Evolutionary conservation across 2,797 vertebrate species (phyloP).

Genomic region (Cetoscarus ocellatus): DNA sequence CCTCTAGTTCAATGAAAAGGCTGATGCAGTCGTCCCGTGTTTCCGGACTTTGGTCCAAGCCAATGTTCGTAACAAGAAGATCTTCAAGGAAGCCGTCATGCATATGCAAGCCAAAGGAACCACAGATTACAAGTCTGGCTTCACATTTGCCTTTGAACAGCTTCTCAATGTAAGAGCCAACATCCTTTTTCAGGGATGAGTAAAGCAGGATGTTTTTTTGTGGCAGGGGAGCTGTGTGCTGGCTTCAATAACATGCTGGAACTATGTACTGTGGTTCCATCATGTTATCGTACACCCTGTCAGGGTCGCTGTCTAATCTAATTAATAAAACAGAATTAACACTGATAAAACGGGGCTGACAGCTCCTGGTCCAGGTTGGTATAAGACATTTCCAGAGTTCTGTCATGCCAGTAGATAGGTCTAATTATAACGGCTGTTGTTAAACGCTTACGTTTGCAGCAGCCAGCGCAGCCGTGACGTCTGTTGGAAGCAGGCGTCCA

Average conservation of each 20-base stretch:
- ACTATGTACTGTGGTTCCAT: not conserved
- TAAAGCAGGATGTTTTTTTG: conserved; percentile 28
- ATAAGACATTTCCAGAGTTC: conserved; percentile 47
- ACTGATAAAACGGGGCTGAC: conserved; percentile 52
- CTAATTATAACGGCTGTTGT: conserved; percentile 42
- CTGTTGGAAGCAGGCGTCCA: conserved; percentile 56
- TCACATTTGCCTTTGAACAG: conserved; percentile 97
- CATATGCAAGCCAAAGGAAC: conserved; percentile 97
- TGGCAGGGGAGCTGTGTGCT: conserved; percentile 2
- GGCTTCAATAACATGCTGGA: conserved; percentile 4
- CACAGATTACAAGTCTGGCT: conserved; percentile 98
- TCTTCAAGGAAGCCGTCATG: conserved; percentile 95
- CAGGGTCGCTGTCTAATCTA: conserved; percentile 40
- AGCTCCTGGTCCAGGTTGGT: conserved; percentile 37
- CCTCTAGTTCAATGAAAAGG: conserved; percentile 96
- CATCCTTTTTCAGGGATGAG: conserved; percentile 19
- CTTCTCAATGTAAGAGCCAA: conserved; percentile 93
- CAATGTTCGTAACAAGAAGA: conserved; percentile 97
- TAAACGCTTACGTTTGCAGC: conserved; percentile 36
- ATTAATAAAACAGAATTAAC: conserved; percentile 47
- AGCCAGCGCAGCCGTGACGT: conserved; percentile 39
- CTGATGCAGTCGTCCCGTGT: conserved; percentile 93
- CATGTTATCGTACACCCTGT: conserved; percentile 22
- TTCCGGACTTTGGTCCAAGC: conserved; percentile 97
- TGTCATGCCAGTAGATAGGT: conserved; percentile 43